phyloP scores from a whole-genome alignment of 2,113 vertebrate species.

The Orycteropus afer region DNA sequence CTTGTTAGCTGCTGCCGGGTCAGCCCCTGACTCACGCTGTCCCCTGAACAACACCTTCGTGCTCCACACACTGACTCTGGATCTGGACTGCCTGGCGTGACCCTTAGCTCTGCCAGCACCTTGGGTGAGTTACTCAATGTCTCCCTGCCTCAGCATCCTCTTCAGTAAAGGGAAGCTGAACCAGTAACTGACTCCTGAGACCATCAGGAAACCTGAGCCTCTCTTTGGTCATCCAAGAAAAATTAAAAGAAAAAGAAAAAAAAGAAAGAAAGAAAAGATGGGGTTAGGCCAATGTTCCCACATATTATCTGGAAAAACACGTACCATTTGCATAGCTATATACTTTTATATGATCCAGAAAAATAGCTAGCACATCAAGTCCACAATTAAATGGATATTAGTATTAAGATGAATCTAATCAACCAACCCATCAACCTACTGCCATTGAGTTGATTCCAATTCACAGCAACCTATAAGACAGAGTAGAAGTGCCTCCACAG shows the following conservation, averaged over 20 bases:
- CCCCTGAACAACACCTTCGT: background rate
- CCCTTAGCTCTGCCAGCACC: too few species aligned
- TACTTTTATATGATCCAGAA: background rate
- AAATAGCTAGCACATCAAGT: background rate
- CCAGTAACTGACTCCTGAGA: background rate
- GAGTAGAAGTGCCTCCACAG: too few species aligned
- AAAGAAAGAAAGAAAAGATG: background rate
- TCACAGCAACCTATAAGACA: too few species aligned
- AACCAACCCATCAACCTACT: too few species aligned
- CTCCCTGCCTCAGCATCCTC: background rate
- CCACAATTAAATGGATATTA: background rate
- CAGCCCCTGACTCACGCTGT: background rate
- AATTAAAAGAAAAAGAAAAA: background rate
- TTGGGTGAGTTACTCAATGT: background rate
- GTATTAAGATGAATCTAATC: too few species aligned
- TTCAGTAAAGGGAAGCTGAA: background rate
- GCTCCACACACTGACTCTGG: background rate
- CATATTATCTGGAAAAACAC: background rate
- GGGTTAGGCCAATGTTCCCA: background rate
- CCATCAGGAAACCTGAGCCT: background rate
- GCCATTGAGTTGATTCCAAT: too few species aligned
- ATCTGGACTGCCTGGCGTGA: background rate
- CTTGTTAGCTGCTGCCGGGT: background rate
- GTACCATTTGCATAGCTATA: background rate
- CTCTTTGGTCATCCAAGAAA: background rate